Evolutionary conservation across 2,888 invertebrate species (phyloP).

Genomic region (Cheilosia urbana): DNA sequence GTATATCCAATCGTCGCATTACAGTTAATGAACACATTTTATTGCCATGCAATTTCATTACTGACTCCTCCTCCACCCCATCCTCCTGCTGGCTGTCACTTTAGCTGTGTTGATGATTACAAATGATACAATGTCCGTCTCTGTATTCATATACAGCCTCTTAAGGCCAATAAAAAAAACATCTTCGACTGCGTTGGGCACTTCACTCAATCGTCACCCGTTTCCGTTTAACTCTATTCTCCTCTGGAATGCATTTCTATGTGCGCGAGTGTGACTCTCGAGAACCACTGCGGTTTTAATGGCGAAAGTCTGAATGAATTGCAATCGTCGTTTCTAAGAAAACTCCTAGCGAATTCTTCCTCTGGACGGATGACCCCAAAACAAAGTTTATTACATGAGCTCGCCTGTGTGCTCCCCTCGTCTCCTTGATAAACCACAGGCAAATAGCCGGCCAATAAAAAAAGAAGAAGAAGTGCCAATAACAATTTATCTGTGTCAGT

Average conservation of each 20-base stretch:
- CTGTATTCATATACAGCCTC: constrained; percentile 19
- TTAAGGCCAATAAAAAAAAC: constrained; percentile 48
- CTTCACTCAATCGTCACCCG: constrained; percentile 7
- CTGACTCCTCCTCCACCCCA: neutral
- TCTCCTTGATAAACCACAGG: neutral
- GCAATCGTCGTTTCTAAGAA: neutral
- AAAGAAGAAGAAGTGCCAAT: constrained; percentile 6
- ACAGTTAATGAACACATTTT: constrained; percentile 33
- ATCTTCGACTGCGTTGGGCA: constrained; percentile 36
- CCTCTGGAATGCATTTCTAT: neutral
- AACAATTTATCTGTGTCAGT: constrained; percentile 28
- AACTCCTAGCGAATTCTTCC: neutral
- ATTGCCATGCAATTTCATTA: constrained; percentile 36
- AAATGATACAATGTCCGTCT: constrained; percentile 33
- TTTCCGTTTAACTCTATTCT: constrained; percentile 33
- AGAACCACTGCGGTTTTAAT: neutral
- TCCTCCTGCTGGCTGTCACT: neutral
- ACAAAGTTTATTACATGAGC: constrained; percentile 24
- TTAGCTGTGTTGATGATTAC: constrained; percentile 8
- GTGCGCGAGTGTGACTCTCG: neutral
- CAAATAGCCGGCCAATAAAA: neutral
- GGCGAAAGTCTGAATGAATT: neutral
- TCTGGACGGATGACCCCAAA: constrained; percentile 18
- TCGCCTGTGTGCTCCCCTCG: neutral
- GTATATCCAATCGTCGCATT: constrained; percentile 23